A percentile compares a stretch with the other conserved stretches of the same genome.
Conservation (phyloP, 53 echinoderm and acorn worm species). For the Echinometra lucunter region DNA sequence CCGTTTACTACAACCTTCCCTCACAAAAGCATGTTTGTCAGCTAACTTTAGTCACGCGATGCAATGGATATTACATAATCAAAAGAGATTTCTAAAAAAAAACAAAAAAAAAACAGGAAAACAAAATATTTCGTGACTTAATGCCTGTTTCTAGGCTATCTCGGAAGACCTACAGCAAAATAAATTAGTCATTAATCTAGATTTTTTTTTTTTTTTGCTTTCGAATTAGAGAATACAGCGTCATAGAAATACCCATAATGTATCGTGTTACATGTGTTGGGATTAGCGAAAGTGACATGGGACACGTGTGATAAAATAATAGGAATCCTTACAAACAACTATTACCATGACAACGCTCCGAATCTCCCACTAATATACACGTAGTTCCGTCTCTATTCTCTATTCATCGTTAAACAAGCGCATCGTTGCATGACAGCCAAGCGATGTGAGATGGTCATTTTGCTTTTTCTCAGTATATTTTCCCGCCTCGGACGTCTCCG, state of each 20-base stretch:
- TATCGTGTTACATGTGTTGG: neutral
- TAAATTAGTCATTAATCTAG: neutral
- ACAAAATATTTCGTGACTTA: too few relatives aligned
- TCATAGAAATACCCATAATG: neutral
- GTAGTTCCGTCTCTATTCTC: neutral
- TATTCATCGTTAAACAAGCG: constrained; percentile 28
- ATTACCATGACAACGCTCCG: neutral
- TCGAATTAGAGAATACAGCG: too few relatives aligned
- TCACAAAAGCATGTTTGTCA: neutral
- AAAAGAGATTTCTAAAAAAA: neutral
- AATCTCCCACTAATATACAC: neutral
- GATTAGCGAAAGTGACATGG: neutral
- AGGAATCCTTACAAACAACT: constrained; percentile 18
- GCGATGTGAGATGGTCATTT: constrained; percentile 1
- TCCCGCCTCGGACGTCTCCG: neutral
- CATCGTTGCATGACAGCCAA: neutral
- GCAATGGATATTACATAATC: neutral
- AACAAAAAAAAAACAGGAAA: neutral
- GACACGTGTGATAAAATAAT: neutral
- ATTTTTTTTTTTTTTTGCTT: neutral
- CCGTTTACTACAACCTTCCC: neutral
- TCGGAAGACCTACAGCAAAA: neutral
- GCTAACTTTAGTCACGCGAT: neutral
- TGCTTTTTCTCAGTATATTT: neutral
- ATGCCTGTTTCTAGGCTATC: neutral